A percentile compares a stretch with the other conserved stretches of the same genome.
phyloP scores from a whole-genome alignment of 1,140 invertebrate species.

The Aphelenchoides besseyi region DNA sequence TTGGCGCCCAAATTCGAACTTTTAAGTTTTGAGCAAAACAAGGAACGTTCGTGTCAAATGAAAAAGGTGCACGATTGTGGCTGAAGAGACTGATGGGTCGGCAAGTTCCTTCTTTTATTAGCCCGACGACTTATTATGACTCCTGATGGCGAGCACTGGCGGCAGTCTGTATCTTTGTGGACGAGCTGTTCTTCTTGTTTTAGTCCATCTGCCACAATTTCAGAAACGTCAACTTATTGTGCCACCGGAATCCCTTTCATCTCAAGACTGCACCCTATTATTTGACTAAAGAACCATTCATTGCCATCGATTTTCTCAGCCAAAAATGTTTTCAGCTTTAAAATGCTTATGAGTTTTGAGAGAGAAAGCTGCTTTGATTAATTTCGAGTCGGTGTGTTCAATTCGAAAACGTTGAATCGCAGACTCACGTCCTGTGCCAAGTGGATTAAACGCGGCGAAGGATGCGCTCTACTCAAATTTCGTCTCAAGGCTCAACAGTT shows the following conservation, averaged over 20 bases:
- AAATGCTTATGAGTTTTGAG: slow-evolving; percentile 6
- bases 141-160: background rate
- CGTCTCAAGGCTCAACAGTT: background rate
- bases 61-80: background rate
- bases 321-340: background rate
- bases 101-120: slow-evolving; percentile 1
- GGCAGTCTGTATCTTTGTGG: background rate
- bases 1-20: background rate
- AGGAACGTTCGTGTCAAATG: background rate
- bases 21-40: background rate
- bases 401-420: too few species aligned
- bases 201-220: background rate
- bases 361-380: slow-evolving; percentile 7
- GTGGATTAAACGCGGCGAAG: slow-evolving; percentile 3
- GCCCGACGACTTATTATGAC: background rate
- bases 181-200: background rate
- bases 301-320: too few species aligned
- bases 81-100: background rate
- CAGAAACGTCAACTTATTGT: background rate
- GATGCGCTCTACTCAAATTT: slow-evolving; percentile 12
- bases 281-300: too few species aligned
- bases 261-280: background rate
- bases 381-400: background rate
- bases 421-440: background rate
- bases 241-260: background rate